phyloP scores from a whole-genome alignment of 2,113 vertebrate species.

The Protobothrops mucrosquamatus region DNA sequence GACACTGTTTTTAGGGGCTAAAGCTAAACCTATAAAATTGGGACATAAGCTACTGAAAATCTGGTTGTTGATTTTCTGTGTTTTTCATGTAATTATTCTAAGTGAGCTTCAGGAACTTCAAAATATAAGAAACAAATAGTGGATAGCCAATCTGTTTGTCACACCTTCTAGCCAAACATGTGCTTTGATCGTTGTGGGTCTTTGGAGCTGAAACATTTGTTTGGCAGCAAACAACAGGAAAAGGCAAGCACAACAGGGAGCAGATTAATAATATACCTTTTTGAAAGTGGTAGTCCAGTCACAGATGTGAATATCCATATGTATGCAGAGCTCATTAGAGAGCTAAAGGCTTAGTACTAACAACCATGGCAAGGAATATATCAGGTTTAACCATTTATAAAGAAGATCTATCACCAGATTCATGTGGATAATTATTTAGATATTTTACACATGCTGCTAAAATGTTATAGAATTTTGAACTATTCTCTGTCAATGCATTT shows the following conservation, averaged over 20 bases:
- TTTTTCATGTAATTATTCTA: conserved; percentile 26
- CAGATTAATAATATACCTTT: conserved; percentile 43
- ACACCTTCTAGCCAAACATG: conserved; percentile 19
- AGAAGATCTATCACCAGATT: not conserved
- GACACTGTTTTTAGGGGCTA: not conserved
- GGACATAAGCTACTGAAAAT: not conserved
- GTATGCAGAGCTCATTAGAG: conserved; percentile 42
- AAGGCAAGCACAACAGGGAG: fast-evolving
- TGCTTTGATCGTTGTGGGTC: conserved; percentile 17
- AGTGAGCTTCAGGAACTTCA: conserved; percentile 18
- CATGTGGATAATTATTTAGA: not conserved
- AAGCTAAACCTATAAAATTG: not conserved
- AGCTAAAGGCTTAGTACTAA: not conserved
- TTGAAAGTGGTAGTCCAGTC: conserved; percentile 16
- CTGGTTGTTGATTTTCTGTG: not conserved
- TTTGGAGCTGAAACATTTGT: conserved; percentile 22
- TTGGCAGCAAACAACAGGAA: conserved; percentile 26
- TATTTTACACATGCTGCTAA: conserved; percentile 2
- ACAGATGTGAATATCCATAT: conserved; percentile 24
- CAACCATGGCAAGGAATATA: not conserved
- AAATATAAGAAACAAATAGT: not conserved
- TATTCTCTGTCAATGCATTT: not conserved
- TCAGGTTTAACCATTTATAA: not conserved
- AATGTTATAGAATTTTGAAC: not conserved
- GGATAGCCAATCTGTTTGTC: conserved; percentile 6